A percentile compares a stretch with the other conserved stretches of the same genome.
Evolutionary conservation across 2,797 vertebrate genomes (phyloP).

Genomic region (Diglossa cyanea): DNA sequence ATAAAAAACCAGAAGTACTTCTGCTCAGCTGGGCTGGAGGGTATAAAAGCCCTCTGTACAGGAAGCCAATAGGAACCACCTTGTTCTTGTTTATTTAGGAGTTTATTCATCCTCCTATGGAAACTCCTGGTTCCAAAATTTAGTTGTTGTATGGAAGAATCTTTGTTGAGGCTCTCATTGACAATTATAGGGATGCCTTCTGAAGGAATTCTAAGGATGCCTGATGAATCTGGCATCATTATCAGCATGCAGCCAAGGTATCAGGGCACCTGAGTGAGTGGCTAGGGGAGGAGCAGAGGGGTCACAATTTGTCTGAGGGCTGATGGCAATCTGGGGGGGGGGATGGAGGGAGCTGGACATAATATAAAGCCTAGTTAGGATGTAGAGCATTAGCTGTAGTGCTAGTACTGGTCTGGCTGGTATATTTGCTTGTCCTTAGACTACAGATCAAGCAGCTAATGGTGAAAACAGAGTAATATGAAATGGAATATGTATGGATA

Average conservation of each 20-base stretch:
- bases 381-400: neutral
- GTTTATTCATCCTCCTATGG: neutral
- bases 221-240: neutral
- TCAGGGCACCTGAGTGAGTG: neutral
- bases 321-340: neutral
- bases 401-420: neutral
- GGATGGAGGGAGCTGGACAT: neutral
- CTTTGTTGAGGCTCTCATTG: neutral
- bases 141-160: neutral
- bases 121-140: neutral
- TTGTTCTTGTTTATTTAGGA: neutral
- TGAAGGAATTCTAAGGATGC: neutral
- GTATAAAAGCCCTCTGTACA: neutral
- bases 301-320: neutral
- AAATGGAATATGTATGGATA: neutral
- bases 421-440: neutral
- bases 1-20: neutral
- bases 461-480: neutral
- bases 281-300: neutral
- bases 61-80: neutral
- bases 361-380: neutral
- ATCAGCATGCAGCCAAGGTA: accelerated
- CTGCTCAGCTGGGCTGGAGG: neutral
- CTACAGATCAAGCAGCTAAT: neutral
- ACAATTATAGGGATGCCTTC: neutral